Evolutionary conservation across 1,140 invertebrate genomes (phyloP).

Genomic region (Ostrea denselamellosa): DNA sequence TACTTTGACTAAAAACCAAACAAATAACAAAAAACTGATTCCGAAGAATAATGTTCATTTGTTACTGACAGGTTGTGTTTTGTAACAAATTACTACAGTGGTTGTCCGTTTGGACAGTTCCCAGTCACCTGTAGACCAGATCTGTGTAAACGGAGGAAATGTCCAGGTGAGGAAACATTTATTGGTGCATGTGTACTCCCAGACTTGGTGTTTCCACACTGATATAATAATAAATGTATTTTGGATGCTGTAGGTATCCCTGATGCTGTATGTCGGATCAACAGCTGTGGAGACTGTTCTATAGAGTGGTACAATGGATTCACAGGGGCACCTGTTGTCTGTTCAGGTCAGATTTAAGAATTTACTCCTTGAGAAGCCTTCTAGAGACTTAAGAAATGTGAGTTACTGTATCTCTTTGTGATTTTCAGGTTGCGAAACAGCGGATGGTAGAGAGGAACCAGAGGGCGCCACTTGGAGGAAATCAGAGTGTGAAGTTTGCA

Average conservation of each 20-base stretch:
- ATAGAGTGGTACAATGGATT: conserved; percentile 72
- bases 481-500: conserved; percentile 60
- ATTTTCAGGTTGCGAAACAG: conserved; percentile 66
- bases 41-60: neutral
- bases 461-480: conserved; percentile 65
- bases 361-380: neutral
- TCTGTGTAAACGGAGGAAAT: conserved; percentile 64
- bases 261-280: conserved; percentile 70
- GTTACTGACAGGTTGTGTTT: neutral
- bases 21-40: no score
- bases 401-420: neutral
- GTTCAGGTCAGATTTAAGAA: conserved; percentile 62
- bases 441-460: conserved; percentile 46
- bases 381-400: neutral
- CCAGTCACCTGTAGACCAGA: conserved; percentile 67
- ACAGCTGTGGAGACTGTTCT: conserved; percentile 67
- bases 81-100: conserved; percentile 62
- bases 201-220: no score
- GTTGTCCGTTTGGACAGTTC: conserved; percentile 68
- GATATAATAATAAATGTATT: neutral
- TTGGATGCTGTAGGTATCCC: conserved; percentile 62
- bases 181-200: no score
- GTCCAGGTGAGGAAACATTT: conserved; percentile 66
- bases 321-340: conserved; percentile 67
- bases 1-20: no score